Base-by-base conservation (phyloP, 2,888 invertebrate genomes). In the Poecilus cupreus region DNA sequence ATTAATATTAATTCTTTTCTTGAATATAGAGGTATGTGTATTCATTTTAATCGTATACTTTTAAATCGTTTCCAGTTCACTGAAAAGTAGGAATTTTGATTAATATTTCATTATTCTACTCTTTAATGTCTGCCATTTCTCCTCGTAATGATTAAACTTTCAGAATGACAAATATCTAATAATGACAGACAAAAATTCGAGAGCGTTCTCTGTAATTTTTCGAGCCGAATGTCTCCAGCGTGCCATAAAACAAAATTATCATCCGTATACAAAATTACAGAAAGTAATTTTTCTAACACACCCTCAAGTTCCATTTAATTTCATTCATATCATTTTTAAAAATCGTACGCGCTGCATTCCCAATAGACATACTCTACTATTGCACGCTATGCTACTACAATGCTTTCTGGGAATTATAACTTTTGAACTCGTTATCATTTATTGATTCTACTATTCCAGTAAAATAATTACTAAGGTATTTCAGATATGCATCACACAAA, bases 251-350 rank as follows among this genome's bases (percentile, higher is more conserved):
- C 22, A 24, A 46, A 43, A 72, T 72, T 72, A 72, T 72, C 72
- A 72, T 18, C 32, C 37, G 46, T 18, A 43, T 49, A 46, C 24
- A 46, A 43, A 72, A 60, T 60, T 22, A 46, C 32, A 37, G 20
- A 13, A 13, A 20, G 70, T 70, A 70, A 70, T 43, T 70, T 39
- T 18, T 70, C 43, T 70, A 32, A 39, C 70, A 49, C 72, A 43
- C 72, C 43, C 72, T 46, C n/a, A 13, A 46, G 24, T 22, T 46
- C 72, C 46, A 72, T 72, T 72, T 72, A 72, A 70, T 70, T 70
- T 46, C 72, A 46, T 20, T 46, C 24, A 24, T 72, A 72, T 72
- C 72, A 46, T 72, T 72, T 72, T 72, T 43, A 46, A 22, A 60
- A 72, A 72, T 72, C 72, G 16, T 72, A 46, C 6, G n/a, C 64